A percentile compares a stretch with the other conserved stretches of the same genome.
These are phyloP conservation scores for Scolopax rusticola DNA, from an alignment of 2,797 vertebrate species.

Conservation along the genomic window DNA sequence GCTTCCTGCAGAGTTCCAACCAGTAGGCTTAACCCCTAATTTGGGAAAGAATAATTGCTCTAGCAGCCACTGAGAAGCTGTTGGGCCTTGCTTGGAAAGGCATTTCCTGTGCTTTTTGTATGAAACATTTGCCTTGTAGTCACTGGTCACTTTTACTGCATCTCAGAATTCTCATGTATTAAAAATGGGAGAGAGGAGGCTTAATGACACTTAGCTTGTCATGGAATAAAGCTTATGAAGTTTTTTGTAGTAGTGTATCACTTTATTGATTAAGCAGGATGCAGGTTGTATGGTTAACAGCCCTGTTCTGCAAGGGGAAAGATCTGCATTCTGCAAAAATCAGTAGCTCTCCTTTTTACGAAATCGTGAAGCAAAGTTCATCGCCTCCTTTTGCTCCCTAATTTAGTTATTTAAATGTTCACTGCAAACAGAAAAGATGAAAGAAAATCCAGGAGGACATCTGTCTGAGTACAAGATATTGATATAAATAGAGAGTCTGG, in stretches of 20 bases:
- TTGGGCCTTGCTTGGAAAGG: background rate
- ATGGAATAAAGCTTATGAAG: background rate
- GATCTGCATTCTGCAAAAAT: background rate
- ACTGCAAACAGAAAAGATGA: background rate
- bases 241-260: background rate
- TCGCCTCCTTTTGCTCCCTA: background rate
- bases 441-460: constrained; percentile 23
- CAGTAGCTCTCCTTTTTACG: background rate
- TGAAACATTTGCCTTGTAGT: background rate
- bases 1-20: constrained; percentile 45
- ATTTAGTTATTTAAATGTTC: constrained; percentile 33
- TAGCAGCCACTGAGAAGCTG: background rate
- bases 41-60: constrained; percentile 18
- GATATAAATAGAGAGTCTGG: constrained; percentile 29
- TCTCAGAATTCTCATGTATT: background rate
- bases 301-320: background rate
- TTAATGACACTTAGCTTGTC: background rate
- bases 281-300: background rate
- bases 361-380: background rate
- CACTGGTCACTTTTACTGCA: background rate
- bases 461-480: background rate
- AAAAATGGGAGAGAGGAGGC: background rate
- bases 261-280: background rate
- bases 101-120: background rate
- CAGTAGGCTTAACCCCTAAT: constrained; percentile 24